These are phyloP conservation scores for Montipora foliosa DNA, from an alignment of 64 coral and sea anemone genomes.

Conservation along the genomic window DNA sequence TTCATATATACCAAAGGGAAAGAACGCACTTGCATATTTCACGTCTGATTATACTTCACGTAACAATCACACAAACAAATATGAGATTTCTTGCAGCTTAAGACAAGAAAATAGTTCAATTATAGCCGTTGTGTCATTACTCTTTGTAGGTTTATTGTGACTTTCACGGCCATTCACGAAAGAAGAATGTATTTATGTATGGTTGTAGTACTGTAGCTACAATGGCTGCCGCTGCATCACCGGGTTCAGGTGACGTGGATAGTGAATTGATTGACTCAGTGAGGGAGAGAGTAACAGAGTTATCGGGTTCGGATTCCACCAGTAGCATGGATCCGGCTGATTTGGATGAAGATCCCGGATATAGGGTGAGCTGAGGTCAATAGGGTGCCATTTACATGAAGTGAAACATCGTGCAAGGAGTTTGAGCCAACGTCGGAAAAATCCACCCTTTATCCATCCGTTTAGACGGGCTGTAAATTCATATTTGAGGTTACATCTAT, in stretches of 20 bases:
- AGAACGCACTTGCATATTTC: too few relatives aligned
- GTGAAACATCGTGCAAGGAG: too few relatives aligned
- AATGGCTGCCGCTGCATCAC: constrained; percentile 21
- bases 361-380: constrained; percentile 62
- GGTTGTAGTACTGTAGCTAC: constrained; percentile 86
- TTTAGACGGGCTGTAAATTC: too few relatives aligned
- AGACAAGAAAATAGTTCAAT: not conserved
- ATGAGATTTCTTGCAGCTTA: not conserved
- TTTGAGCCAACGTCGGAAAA: not conserved
- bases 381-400: too few relatives aligned
- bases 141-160: constrained; percentile 92
- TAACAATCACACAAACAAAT: not conserved
- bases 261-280: constrained; percentile 64
- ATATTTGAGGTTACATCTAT: too few relatives aligned
- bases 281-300: constrained; percentile 62
- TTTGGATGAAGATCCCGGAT: constrained; percentile 74
- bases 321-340: constrained; percentile 91
- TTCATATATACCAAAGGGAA: too few relatives aligned
- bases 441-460: too few relatives aligned
- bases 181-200: constrained; percentile 99
- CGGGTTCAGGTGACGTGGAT: constrained; percentile 73
- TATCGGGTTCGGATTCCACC: constrained; percentile 77
- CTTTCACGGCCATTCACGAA: constrained; percentile 97
- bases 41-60: too few relatives aligned
- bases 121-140: not conserved